Evolutionary conservation across 2,113 vertebrate species (phyloP).

Genomic region (Ochotona curzoniae): DNA sequence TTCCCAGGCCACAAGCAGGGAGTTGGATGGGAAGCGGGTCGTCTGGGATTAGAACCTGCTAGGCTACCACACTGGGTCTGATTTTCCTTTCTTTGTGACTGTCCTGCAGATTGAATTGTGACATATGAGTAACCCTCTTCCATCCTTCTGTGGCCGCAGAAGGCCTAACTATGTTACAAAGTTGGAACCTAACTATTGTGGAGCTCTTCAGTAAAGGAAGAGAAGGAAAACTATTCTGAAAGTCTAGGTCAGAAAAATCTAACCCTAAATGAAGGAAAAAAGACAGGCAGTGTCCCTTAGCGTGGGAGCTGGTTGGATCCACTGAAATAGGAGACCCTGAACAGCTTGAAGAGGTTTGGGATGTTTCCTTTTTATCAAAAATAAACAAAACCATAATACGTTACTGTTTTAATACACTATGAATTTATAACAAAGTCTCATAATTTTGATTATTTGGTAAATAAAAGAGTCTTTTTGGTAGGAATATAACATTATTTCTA

Average conservation of each 20-base stretch:
- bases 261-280: constrained; percentile 6
- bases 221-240: constrained; percentile 41
- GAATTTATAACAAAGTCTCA: constrained; percentile 25
- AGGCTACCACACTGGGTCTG: too few species aligned
- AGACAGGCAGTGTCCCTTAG: constrained; percentile 28
- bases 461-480: not conserved
- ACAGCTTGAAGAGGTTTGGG: not conserved
- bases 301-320: not conserved
- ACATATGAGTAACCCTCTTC: constrained; percentile 48
- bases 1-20: too few species aligned
- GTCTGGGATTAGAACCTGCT: too few species aligned
- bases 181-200: not conserved
- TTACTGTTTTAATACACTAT: constrained; percentile 5
- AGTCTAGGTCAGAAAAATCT: constrained; percentile 34
- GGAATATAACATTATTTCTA: constrained; percentile 32
- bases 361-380: too few species aligned
- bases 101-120: not conserved
- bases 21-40: too few species aligned
- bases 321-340: not conserved
- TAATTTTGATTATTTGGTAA: constrained; percentile 5
- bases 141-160: constrained; percentile 54
- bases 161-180: not conserved
- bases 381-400: not conserved
- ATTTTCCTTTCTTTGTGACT: not conserved
- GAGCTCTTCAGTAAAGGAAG: constrained; percentile 26